Evolutionary conservation across 2,797 vertebrate species (phyloP), one percentile per base, ranked within the genome.

Genomic region (Muraenolepis orangiensis): DNA sequence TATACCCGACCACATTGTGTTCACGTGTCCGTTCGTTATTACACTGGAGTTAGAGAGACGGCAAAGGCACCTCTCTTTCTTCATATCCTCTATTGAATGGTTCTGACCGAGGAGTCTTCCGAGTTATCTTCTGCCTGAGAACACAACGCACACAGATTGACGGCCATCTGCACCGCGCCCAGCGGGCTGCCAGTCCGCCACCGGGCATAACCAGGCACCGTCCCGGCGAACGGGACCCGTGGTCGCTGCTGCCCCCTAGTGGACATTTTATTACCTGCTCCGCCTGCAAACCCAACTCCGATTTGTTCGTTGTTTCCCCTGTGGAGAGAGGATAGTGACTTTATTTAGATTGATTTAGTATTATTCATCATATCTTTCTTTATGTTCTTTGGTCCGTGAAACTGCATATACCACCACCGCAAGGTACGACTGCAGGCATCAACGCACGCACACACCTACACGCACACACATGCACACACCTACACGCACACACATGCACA

Each of bases 241-340:
- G 80, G 87, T 64, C 81, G 78, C 86, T 84, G 86, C 90, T 90
- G 88, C 87, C 90, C 85, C 87, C 90, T 91, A 85, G 85, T 89
- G 88, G 87, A 1, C 42, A 46, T 16, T 70, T 74, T 72, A 74
- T 34, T 67, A 57, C 64, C 34, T 23, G 23, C 16, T 0, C 1
- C 40, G 81, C 85, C 83, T 86, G 67, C 77, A 80, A 81, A 66
- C 29, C 73, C 18, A 70, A 40, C 38, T 14, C 38, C 16, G 38
- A 14, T 40, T 40, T 46, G 18, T 18, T 46, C 4, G 42, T 46
- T 46, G 16, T 46, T n/a, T n/a, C n/a, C n/a, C n/a, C n/a, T n/a
- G n/a, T n/a, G n/a, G n/a, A 20, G 42, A 14, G 16, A 34, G 14
- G 42, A 46, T 46, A 20, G 12, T 46, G 42, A 46, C 42, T 46